Base-by-base conservation (phyloP, 2,797 vertebrate genomes). In the Capromys pilorides region DNA sequence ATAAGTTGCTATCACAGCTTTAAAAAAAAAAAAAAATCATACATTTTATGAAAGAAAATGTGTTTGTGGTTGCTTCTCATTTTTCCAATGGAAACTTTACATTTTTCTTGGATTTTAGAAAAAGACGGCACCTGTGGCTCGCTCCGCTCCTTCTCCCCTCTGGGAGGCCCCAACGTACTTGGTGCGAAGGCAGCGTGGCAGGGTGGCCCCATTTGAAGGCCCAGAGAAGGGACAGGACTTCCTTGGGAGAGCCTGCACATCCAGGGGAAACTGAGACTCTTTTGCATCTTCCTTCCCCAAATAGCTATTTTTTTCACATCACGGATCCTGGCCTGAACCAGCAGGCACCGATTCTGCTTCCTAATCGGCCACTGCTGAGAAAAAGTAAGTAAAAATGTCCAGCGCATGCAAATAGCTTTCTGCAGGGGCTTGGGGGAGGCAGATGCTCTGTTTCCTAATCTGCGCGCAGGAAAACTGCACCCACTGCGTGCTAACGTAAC, bases 21-120 rank as follows among this genome's bases (percentile, higher is more conserved):
- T 16, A 54, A 54, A 61, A 61, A 45, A 54, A 61, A 61, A 45
- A 88, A 22, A 88, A 90, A 92, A 67, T 5, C 49, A 67, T 71
- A 24, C 4, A 57, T 91, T 91, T 91, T 62, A 41, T 39, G 57
- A 84, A 90, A 88, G 51, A 51, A 91, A 95, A 71, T 61, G 26
- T 88, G 10, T 31, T 88, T 28, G 16, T 49, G 26, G 36, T 85
- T 94, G 69, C 31, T 66, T 87, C 91, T 93, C 78, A 90, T 66
- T 94, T 83, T 62, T 89, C 80, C 54, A 24, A 85, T 66, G 28
- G 41, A 82, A 69, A 93, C 24, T 86, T 26, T n/a, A 22, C 22
- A 85, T 59, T 88, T 31, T 45, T 45, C 39, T 75, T 88, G 57
- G 36, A 79, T 45, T 86, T 79, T 61, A 67, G 39, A 83, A 9